Evolutionary conservation across 2,113 vertebrate genomes (phyloP), one percentile per base, ranked within the genome.

Genomic region (Chrysochloris asiatica): DNA sequence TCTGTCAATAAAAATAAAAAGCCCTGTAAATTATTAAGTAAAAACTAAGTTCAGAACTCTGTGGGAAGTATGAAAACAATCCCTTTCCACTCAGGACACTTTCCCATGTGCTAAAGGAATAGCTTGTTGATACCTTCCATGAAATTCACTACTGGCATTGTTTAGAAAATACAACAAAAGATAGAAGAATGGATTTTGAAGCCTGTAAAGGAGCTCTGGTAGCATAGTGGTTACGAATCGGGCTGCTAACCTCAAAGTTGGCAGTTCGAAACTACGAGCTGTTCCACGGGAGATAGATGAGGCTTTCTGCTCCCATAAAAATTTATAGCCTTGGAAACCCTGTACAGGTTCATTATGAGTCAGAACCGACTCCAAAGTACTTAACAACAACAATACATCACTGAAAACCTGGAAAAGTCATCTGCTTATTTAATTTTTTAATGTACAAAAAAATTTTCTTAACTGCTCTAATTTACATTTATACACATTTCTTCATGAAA

Each of bases 11-110:
- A 73, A 43, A 73, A 45, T 67, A 45, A 45, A 73, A 73, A 47
- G 4, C 24, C 38, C 36, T 72, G n/a, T n/a, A 10, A 87, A 16
- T 75, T 89, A 75, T 86, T 86, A 91, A 83, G 36, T 52, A 78
- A 93, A 89, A 87, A 38, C 45, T 54, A 89, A 95, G 41, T 82
- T 85, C 36, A 59, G n/a, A 94, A 83, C 10, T 69, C 81, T 59
- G 50, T 79, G 61, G 82, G 88, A 91, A 95, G 88, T 75, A 89
- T 36, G 47, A 52, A 83, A 91, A 80, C 2, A 41, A 59, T 24
- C 28, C 83, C 86, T n/a, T 92, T 33, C 48, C 22, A 75, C 45
- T 82, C 41, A 36, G 69, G 63, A 61, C 84, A 63, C 65, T 80
- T 75, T 79, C 52, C 73, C 79, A 47, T 90, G 76, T 81, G n/a